A percentile compares a stretch with the other conserved stretches of the same genome.
Conservation (phyloP, 2,888 invertebrate genomes). For the Spodoptera picta region DNA sequence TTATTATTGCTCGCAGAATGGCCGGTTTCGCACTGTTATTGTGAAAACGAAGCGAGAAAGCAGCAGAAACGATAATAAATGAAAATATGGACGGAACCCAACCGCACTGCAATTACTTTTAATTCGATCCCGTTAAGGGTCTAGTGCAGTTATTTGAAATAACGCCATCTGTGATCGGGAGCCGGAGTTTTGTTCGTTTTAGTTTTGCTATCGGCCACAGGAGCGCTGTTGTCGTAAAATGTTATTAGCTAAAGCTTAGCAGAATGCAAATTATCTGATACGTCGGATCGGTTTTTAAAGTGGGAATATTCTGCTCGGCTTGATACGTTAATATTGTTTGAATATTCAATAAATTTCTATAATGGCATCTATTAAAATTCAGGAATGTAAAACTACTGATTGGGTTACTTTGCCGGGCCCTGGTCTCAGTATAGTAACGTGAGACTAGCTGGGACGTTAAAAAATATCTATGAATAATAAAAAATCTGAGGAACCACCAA, state of each 20-base stretch:
- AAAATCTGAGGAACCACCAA: too few relatives aligned
- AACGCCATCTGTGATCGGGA: constrained; percentile 75
- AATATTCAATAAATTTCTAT: constrained; percentile 17
- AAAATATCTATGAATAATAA: too few relatives aligned
- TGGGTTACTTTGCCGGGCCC: too few relatives aligned
- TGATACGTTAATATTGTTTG: constrained; percentile 23
- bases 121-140: constrained; percentile 64
- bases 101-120: constrained; percentile 67
- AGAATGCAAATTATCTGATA: constrained; percentile 58
- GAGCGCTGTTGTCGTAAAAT: constrained; percentile 65
- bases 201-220: constrained; percentile 68
- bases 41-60: constrained; percentile 58
- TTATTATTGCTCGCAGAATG: constrained; percentile 68
- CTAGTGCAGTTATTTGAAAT: constrained; percentile 60
- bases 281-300: constrained; percentile 32
- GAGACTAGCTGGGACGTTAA: too few relatives aligned
- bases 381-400: constrained; percentile 24
- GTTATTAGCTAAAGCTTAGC: constrained; percentile 50
- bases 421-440: too few relatives aligned
- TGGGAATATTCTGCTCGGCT: constrained; percentile 13
- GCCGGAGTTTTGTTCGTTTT: constrained; percentile 65
- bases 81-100: constrained; percentile 68
- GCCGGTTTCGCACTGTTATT: constrained; percentile 55
- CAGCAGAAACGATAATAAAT: constrained; percentile 68
- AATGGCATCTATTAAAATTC: constrained; percentile 9